These are phyloP conservation scores for Dasysyrphus albostriatus DNA, from an alignment of 2,888 invertebrate genomes.

Conservation along the genomic window DNA sequence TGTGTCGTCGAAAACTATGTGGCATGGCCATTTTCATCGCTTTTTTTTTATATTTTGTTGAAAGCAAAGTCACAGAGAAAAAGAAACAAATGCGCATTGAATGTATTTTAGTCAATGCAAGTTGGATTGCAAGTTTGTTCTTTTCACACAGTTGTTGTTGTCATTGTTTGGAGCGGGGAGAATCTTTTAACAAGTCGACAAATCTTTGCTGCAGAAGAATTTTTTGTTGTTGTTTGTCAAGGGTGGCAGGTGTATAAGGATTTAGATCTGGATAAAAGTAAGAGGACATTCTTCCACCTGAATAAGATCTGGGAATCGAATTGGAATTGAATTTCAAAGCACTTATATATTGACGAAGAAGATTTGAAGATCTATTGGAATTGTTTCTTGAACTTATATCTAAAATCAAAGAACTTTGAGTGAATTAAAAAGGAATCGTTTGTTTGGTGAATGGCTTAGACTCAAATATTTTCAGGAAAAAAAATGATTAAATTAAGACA, in stretches of 20 bases:
- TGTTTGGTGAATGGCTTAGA: background rate
- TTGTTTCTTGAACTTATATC: conserved; percentile 22
- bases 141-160: conserved; percentile 45
- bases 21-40: conserved; percentile 20
- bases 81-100: conserved; percentile 47
- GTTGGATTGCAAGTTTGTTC: conserved; percentile 39
- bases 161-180: background rate
- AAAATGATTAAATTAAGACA: background rate
- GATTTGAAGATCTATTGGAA: conserved; percentile 26
- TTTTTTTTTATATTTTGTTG: background rate
- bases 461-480: background rate
- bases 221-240: background rate
- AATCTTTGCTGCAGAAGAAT: conserved; percentile 24
- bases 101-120: conserved; percentile 40
- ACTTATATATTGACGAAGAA: conserved; percentile 9
- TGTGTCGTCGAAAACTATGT: conserved; percentile 13
- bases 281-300: conserved; percentile 14
- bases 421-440: background rate
- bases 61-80: conserved; percentile 29
- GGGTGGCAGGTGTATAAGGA: conserved; percentile 32
- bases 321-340: conserved; percentile 27
- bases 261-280: conserved; percentile 15
- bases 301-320: conserved; percentile 3
- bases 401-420: conserved; percentile 9
- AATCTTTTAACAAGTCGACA: conserved; percentile 43